Evolutionary conservation across 1,140 invertebrate species (phyloP).

Genomic region (Anoplophora glabripennis): DNA sequence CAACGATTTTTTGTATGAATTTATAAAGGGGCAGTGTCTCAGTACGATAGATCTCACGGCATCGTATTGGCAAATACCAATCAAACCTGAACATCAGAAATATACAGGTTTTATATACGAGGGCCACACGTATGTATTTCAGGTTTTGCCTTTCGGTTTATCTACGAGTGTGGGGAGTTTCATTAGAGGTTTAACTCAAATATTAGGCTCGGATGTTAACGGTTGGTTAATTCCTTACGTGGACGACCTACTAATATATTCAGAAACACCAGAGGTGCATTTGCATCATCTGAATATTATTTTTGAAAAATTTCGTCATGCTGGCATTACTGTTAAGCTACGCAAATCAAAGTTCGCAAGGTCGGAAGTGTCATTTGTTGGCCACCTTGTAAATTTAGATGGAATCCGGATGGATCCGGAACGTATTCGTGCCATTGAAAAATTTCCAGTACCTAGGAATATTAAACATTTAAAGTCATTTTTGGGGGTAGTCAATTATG

Average conservation of each 20-base stretch:
- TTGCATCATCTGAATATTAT: constrained; percentile 44
- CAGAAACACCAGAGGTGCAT: constrained; percentile 43
- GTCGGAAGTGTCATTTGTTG: not conserved
- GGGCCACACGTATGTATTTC: constrained; percentile 5
- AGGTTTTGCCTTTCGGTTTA: constrained; percentile 11
- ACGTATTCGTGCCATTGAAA: not conserved
- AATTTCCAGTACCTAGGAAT: constrained; percentile 41
- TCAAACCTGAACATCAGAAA: constrained; percentile 9
- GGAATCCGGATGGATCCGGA: constrained; percentile 4
- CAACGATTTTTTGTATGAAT: constrained; percentile 1
- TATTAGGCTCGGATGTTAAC: constrained; percentile 2
- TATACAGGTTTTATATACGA: constrained; percentile 10
- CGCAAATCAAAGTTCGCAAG: constrained; percentile 49
- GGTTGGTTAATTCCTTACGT: constrained; percentile 5
- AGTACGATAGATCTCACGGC: not conserved
- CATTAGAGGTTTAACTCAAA: not conserved
- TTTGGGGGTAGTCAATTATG: constrained; percentile 48
- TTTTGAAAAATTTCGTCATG: constrained; percentile 40
- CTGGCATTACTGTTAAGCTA: constrained; percentile 50
- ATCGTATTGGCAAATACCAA: constrained; percentile 16
- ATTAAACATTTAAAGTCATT: constrained; percentile 47
- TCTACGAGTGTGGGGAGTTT: not conserved
- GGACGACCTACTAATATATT: constrained; percentile 54
- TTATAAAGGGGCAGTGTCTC: not conserved
- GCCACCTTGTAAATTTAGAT: not conserved